A percentile compares a stretch with the other conserved stretches of the same genome.
phyloP scores from a whole-genome alignment of 2,113 vertebrate genomes.

The Plestiodon gilberti region DNA sequence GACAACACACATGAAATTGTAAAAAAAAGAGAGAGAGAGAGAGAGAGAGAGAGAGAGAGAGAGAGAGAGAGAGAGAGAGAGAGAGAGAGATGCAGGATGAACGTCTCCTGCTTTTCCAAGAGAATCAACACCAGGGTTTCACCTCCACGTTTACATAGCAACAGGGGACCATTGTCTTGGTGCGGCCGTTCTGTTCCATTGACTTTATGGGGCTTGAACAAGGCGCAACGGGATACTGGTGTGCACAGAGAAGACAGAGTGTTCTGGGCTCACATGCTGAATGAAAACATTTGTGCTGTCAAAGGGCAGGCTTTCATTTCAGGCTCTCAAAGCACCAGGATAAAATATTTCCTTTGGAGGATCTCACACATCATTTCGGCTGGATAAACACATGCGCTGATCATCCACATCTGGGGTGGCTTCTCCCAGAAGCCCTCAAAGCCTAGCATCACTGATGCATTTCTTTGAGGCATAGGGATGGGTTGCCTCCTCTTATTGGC shows the following conservation, averaged over 20 bases:
- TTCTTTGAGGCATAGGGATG: not conserved
- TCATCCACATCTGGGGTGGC: slow-evolving; percentile 15
- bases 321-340: slow-evolving; percentile 40
- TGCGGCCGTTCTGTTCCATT: slow-evolving; percentile 25
- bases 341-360: slow-evolving; percentile 72
- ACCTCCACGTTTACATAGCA: slow-evolving; percentile 57
- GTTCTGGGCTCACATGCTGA: slow-evolving; percentile 58
- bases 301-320: slow-evolving; percentile 60
- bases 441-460: not conserved
- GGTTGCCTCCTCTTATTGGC: not conserved
- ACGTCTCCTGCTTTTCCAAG: slow-evolving; percentile 50
- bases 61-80: too few species aligned
- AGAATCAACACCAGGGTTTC: slow-evolving; percentile 47
- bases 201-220: not conserved
- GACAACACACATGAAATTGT: slow-evolving; percentile 26
- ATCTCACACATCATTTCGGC: slow-evolving; percentile 1
- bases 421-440: not conserved
- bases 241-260: slow-evolving; percentile 29
- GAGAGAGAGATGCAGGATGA: slow-evolving; percentile 32
- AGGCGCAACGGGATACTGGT: not conserved
- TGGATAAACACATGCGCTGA: slow-evolving; percentile 30
- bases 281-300: slow-evolving; percentile 53
- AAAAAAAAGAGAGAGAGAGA: slow-evolving; percentile 35
- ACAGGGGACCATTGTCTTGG: slow-evolving; percentile 36
- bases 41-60: too few species aligned